Percentiles rank a stretch among this genome's conserved stretches.
Evolutionary conservation across 2,797 vertebrate species (phyloP).

Genomic region (Sebastes nivosus): DNA sequence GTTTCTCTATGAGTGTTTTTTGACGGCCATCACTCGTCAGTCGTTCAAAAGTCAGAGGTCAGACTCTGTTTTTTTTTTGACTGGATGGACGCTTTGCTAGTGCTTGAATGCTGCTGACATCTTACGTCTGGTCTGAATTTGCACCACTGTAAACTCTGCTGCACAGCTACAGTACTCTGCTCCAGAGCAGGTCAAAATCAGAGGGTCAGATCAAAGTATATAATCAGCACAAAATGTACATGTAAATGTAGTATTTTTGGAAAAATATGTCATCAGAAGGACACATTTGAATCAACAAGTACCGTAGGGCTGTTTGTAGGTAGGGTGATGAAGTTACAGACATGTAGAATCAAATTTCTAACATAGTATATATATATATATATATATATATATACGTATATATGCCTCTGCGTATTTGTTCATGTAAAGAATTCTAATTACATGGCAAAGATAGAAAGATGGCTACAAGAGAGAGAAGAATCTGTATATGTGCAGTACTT

Average conservation of each 20-base stretch:
- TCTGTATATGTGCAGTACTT: neutral
- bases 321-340: too few species aligned
- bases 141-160: neutral
- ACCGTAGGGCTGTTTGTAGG: too few species aligned
- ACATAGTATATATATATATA: too few species aligned
- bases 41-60: neutral
- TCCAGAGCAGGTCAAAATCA: neutral
- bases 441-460: neutral
- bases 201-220: neutral
- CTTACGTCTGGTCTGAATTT: conserved; percentile 24
- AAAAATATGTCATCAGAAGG: neutral
- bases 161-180: neutral
- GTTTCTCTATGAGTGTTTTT: neutral
- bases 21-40: neutral
- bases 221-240: neutral
- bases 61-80: neutral
- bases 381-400: too few species aligned
- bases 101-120: neutral
- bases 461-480: neutral
- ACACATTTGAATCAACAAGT: neutral
- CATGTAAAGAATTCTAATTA: too few species aligned
- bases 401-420: too few species aligned
- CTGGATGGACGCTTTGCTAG: neutral
- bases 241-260: too few species aligned
- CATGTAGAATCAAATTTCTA: too few species aligned